Evolutionary conservation across 2,797 vertebrate species (phyloP).

Genomic region (Cetoscarus ocellatus): DNA sequence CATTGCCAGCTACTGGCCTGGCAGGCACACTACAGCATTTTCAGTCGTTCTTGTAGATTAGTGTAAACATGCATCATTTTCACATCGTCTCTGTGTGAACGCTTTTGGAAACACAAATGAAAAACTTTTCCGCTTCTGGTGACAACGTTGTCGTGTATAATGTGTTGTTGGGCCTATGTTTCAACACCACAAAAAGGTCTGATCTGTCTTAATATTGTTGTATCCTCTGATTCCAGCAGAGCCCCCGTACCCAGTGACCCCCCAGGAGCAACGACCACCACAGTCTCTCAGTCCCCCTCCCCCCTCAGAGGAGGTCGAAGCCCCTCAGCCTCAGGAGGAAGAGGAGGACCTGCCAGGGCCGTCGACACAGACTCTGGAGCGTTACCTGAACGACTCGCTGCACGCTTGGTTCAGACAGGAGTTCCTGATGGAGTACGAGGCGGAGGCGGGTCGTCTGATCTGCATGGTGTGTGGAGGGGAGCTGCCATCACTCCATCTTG

Average conservation of each 20-base stretch:
- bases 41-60: no score
- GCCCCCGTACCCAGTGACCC: constrained; percentile 43
- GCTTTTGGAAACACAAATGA: no score
- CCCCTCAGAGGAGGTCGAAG: constrained; percentile 41
- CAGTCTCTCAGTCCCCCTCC: constrained; percentile 46
- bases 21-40: no score
- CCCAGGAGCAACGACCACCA: constrained; percentile 55
- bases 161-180: no score
- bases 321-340: constrained; percentile 40
- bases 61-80: no score
- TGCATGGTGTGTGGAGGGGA: constrained; percentile 92
- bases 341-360: constrained; percentile 69
- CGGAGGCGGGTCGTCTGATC: constrained; percentile 86
- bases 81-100: no score
- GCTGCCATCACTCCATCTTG: constrained; percentile 91
- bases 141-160: no score
- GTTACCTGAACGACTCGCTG: constrained; percentile 92
- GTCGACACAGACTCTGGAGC: constrained; percentile 83
- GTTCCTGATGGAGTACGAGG: constrained; percentile 96
- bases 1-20: no score
- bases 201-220: no score
- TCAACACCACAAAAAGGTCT: no score
- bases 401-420: constrained; percentile 94
- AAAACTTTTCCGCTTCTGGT: no score
- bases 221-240: constrained; percentile 42